Percentiles rank a stretch among this genome's conserved stretches.
phyloP scores from a whole-genome alignment of 2,888 invertebrate species.

The Neocrepidodera transversa region DNA sequence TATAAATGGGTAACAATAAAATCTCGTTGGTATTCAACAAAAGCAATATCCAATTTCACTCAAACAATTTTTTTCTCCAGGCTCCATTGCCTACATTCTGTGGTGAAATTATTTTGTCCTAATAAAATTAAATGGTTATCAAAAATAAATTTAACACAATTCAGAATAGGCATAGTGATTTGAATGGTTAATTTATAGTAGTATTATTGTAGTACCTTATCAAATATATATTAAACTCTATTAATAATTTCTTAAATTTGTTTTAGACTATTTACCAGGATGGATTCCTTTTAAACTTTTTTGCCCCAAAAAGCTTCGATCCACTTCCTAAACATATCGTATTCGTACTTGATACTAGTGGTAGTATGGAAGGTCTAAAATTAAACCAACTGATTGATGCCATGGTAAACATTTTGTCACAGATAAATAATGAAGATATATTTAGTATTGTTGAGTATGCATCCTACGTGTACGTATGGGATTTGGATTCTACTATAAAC shows the following conservation, averaged over 20 bases:
- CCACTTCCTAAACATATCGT: conserved; percentile 71
- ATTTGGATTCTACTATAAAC: conserved; percentile 49
- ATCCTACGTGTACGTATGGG: conserved; percentile 61
- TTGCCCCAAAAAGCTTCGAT: conserved; percentile 66
- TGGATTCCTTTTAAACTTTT: conserved; percentile 77
- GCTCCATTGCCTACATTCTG: too few relatives aligned
- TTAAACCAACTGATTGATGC: conserved; percentile 70
- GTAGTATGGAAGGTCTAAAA: conserved; percentile 74
- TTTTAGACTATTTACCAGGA: conserved; percentile 66
- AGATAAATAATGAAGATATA: conserved; percentile 67
- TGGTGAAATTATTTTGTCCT: too few relatives aligned
- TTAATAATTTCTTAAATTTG: background rate
- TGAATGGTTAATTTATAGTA: too few relatives aligned
- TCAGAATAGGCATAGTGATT: too few relatives aligned
- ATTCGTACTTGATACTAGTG: conserved; percentile 76
- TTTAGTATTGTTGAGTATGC: conserved; percentile 73
- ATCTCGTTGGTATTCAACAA: too few relatives aligned
- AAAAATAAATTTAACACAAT: too few relatives aligned
- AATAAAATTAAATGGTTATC: too few relatives aligned
- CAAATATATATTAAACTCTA: too few relatives aligned
- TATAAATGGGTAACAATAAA: too few relatives aligned
- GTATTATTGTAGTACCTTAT: too few relatives aligned
- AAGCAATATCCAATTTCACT: too few relatives aligned
- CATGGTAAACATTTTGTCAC: conserved; percentile 69
- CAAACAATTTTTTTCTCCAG: too few relatives aligned